A percentile compares a stretch with the other conserved stretches of the same genome.
These are phyloP conservation scores for Philhelius pedissequus DNA, from an alignment of 2,888 invertebrate species.

Conservation along the genomic window DNA sequence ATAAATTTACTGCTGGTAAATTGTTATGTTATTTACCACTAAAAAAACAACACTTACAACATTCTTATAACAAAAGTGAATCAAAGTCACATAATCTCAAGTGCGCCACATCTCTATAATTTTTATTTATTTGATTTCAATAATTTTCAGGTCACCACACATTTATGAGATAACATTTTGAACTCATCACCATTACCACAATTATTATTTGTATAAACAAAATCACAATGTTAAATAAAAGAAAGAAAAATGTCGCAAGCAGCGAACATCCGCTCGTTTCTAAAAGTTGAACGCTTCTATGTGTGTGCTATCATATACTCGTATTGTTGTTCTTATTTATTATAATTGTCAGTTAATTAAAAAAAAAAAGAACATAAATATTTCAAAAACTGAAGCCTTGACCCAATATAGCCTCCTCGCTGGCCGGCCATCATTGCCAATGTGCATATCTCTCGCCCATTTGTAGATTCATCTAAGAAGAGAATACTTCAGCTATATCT, in stretches of 20 bases:
- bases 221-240: slow-evolving; percentile 24
- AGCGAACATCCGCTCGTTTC: slow-evolving; percentile 36
- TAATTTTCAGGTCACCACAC: slow-evolving; percentile 51
- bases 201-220: slow-evolving; percentile 34
- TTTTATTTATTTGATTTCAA: slow-evolving; percentile 15
- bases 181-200: slow-evolving; percentile 23
- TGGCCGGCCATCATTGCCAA: slow-evolving; percentile 14
- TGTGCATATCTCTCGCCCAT: slow-evolving; percentile 4
- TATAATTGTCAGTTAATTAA: slow-evolving; percentile 52
- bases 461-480: not conserved
- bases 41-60: not conserved
- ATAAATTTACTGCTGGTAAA: not conserved
- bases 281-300: not conserved
- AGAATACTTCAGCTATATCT: not conserved
- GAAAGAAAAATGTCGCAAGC: slow-evolving; percentile 34
- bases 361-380: not conserved
- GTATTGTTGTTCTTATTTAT: slow-evolving; percentile 45
- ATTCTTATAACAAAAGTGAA: not conserved
- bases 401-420: slow-evolving; percentile 48
- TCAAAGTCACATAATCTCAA: not conserved
- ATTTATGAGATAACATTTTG: slow-evolving; percentile 49
- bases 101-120: not conserved
- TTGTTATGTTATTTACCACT: not conserved
- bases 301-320: slow-evolving; percentile 41
- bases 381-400: slow-evolving; percentile 48